Base-by-base conservation (phyloP, 2,888 invertebrate species). In the Eugnorisma glareosa region DNA sequence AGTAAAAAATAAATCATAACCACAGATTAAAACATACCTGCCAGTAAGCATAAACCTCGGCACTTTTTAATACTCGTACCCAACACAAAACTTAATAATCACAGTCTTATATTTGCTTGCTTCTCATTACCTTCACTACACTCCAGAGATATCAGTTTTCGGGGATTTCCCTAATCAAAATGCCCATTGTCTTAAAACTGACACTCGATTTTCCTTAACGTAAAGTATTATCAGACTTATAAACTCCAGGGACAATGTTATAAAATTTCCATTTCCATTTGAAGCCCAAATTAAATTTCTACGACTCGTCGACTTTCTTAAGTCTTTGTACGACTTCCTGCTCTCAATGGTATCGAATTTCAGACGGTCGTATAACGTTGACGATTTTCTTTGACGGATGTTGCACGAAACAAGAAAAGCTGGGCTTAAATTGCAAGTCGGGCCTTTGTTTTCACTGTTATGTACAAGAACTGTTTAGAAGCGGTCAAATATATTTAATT, bases 281-380 rank as follows among this genome's bases (percentile, higher is more conserved):
- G 15, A 40, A 28, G 51, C 57, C 45, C 10, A 79, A 79, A 73
- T 78, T 79, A 72, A 72, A 79, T 78, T 79, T 79, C 72, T 64
- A 72, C 77, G 79, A 70, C 59, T 77, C 40, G 59, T 61, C 48
- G 61, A 69, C 40, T 51, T 77, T 69, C 69, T 48, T 2, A 15
- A 72, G 72, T 37, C 72, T 72, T 57, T 72, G 57, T 48, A 78
- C 45, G 72, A 21, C 54, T 79, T 79, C 79, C 73, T 57, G 48
- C 40, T 79, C 66, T 66, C 72, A 79, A 57, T 72, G 24, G 48
- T 18, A 79, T 78, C 64, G 77, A 72, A 78, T 79, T 78, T 45
- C 54, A 54, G 45, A 54, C n/a, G 54, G 64, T 72, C 43, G 64
- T 64, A 72, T 79, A 72, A 28, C 10, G 64, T 35, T 15, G 79